Conservation (phyloP, 2,888 invertebrate genomes). For the Cataglyphis rosenhaueri region DNA sequence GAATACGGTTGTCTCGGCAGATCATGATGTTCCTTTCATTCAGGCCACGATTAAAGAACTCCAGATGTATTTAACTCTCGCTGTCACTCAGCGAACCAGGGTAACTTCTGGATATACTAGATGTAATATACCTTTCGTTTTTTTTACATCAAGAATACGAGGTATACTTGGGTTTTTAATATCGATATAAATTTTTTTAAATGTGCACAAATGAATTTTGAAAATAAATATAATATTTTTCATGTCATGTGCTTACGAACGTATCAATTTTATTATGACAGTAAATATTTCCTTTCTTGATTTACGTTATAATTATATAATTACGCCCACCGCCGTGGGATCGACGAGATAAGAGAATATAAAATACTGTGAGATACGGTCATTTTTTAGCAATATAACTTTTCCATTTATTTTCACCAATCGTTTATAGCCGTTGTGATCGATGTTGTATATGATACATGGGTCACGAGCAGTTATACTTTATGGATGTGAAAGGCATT, state of each 20-base stretch:
- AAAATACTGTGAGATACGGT: conserved; percentile 5
- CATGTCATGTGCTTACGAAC: not conserved
- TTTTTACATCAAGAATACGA: not conserved
- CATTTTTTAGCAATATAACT: not conserved
- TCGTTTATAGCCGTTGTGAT: too few species aligned
- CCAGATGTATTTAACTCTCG: conserved; percentile 68
- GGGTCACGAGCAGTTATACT: conserved; percentile 31
- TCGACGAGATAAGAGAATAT: conserved; percentile 15
- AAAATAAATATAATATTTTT: not conserved
- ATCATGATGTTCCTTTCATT: conserved; percentile 75
- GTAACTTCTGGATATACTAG: not conserved
- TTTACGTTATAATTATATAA: conserved; percentile 39
- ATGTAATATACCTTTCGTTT: not conserved
- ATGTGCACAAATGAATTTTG: not conserved
- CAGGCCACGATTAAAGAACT: conserved; percentile 71
- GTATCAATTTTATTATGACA: not conserved
- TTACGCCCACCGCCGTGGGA: not conserved
- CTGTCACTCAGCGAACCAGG: not conserved
- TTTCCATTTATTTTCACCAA: not conserved
- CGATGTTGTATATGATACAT: conserved; percentile 27
- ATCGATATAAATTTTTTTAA: not conserved
- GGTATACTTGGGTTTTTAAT: not conserved
- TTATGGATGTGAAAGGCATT: conserved; percentile 32
- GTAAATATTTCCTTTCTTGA: conserved; percentile 12
- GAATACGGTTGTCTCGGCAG: conserved; percentile 69